Evolutionary conservation across 1,140 invertebrate species (phyloP), one percentile per base, ranked within the genome.

Genomic region (Popillia japonica): DNA sequence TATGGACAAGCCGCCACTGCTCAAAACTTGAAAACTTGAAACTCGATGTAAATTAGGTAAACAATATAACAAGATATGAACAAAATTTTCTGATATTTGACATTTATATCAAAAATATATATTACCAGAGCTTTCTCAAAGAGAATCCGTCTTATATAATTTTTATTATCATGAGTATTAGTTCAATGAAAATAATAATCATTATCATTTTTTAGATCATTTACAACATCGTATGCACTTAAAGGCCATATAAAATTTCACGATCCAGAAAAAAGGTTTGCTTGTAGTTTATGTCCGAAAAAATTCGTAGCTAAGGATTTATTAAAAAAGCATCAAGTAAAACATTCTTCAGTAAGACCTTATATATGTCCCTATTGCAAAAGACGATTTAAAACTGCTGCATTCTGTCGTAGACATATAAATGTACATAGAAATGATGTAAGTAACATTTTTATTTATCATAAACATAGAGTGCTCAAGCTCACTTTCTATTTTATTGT

Each of bases 341-440:
- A 86, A 0, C 90, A 90, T 79, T 83, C 87, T 75, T 82, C 86
- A n/a, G 40, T 42, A 7, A 83, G 77, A 72, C 79, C 81, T 11
- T 84, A 82, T 75, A 42, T 79, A 27, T 85, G 93, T 86, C 93
- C 93, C 0, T 93, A 93, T 82, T 94, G 93, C 85, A 89, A 90
- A 77, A 93, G 93, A 84, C 90, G 88, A 3, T 94, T 93, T 84
- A 94, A 94, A 84, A 92, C 91, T 1, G 88, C 89, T 27, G 89
- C 91, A 2, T 90, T 91, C 81, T 93, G 92, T 83, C 90, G 91
- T 80, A 93, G 92, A 80, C 93, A 94, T 82, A 93, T 94, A 86
- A 92, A 91, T 81, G 90, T 90, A 17, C 93, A 94, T 84, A 90
- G 22, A 68, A 68, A 34, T 23, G 61, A 68, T 68, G 61, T 68